Conservation (phyloP, 1,140 invertebrate genomes). For the Tetramorium simillimum region DNA sequence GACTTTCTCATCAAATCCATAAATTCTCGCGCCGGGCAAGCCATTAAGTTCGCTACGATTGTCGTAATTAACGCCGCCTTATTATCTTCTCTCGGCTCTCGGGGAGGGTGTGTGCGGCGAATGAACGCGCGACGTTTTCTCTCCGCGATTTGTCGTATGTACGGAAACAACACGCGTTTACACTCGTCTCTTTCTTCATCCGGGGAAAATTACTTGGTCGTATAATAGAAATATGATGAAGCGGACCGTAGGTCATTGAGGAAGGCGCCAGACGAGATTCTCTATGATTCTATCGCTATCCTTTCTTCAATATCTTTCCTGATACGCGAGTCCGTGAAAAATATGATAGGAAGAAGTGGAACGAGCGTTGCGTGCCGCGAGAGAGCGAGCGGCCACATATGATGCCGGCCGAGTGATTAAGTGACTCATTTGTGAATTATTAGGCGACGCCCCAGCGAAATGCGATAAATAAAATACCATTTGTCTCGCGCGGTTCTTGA, state of each 20-base stretch:
- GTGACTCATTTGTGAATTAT: conserved; percentile 55
- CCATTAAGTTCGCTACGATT: conserved; percentile 38
- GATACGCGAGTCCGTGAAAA: conserved; percentile 24
- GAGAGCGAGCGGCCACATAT: conserved; percentile 19
- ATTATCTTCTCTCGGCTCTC: conserved; percentile 37
- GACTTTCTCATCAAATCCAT: conserved; percentile 42
- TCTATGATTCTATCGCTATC: not conserved
- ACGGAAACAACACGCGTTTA: not conserved
- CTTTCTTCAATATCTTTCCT: not conserved
- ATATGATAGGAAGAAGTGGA: conserved; percentile 49
- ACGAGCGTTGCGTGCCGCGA: conserved; percentile 42
- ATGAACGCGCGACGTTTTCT: not conserved
- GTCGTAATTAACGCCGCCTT: conserved; percentile 59
- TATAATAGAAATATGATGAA: not conserved
- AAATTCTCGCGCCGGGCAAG: conserved; percentile 35
- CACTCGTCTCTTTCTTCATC: not conserved
- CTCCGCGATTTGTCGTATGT: not conserved
- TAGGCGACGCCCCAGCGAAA: conserved; percentile 49
- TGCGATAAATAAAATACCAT: conserved; percentile 44
- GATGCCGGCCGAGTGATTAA: conserved; percentile 29
- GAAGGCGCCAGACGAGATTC: conserved; percentile 22
- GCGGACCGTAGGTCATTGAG: not conserved
- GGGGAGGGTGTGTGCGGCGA: not conserved
- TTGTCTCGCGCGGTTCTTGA: conserved; percentile 1
- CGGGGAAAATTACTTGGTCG: conserved; percentile 8